Percentiles rank a stretch among this genome's conserved stretches.
These are phyloP conservation scores for Anguilla japonica DNA, from an alignment of 2,113 vertebrate genomes.

Conservation along the genomic window DNA sequence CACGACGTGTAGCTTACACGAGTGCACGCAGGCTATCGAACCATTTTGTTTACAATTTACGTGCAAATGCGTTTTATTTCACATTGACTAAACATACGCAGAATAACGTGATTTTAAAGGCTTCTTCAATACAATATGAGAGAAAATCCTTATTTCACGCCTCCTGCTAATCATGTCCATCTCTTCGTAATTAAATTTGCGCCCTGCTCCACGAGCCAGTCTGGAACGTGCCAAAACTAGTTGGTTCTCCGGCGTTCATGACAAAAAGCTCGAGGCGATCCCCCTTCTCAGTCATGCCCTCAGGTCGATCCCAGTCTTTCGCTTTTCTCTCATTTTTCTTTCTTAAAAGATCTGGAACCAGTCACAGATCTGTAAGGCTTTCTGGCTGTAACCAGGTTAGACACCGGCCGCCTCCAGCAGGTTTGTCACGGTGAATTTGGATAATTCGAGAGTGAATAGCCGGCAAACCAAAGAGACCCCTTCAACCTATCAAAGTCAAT, in stretches of 20 bases:
- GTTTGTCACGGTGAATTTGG: conserved; percentile 46
- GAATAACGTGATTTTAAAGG: background rate
- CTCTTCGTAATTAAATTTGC: conserved; percentile 19
- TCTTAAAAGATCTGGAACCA: conserved; percentile 12
- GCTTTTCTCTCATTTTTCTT: background rate
- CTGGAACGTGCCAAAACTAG: background rate
- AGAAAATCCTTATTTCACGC: conserved; percentile 10
- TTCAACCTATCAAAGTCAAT: conserved; percentile 37
- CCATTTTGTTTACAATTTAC: background rate
- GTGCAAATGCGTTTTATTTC: background rate
- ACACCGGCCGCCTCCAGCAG: conserved; percentile 29
- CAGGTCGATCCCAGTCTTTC: background rate
- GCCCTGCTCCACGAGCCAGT: background rate
- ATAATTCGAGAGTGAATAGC: conserved; percentile 44
- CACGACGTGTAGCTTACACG: background rate
- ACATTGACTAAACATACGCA: background rate
- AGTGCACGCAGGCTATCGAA: background rate
- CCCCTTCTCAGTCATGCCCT: background rate
- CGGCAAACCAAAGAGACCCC: conserved; percentile 25
- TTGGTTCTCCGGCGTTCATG: background rate
- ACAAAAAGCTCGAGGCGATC: background rate
- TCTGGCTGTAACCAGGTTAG: conserved; percentile 32
- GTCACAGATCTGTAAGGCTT: conserved; percentile 28
- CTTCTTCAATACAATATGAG: background rate
- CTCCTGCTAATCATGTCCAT: background rate